Conservation (phyloP, 1,140 invertebrate genomes). For the Aphelenchoides fujianensis region DNA sequence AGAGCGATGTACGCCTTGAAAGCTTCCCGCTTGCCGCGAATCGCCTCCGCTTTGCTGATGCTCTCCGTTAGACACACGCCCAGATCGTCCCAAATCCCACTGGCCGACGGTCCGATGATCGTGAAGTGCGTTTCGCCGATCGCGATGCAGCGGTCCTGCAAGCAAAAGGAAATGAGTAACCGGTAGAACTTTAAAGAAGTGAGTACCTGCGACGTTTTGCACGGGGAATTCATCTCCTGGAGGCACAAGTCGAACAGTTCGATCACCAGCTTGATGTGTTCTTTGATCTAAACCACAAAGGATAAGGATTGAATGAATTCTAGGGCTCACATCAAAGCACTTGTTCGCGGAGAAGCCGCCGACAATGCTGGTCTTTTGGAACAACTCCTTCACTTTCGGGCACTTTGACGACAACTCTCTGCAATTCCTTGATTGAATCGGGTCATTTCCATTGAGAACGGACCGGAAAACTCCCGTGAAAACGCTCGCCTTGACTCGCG, state of each 20-base stretch:
- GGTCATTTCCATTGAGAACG: not conserved
- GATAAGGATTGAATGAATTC: not conserved
- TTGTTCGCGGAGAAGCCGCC: conserved; percentile 44
- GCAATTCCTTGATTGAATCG: conserved; percentile 19
- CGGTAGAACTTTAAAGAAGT: not conserved
- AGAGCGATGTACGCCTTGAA: conserved; percentile 46
- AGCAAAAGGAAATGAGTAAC: conserved; percentile 14
- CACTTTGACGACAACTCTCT: conserved; percentile 38
- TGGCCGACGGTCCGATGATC: conserved; percentile 32
- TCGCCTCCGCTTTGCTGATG: conserved; percentile 40
- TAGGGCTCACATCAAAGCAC: conserved; percentile 37
- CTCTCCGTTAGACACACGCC: conserved; percentile 44
- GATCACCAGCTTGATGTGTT: conserved; percentile 31
- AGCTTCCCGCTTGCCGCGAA: conserved; percentile 50
- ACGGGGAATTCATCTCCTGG: conserved; percentile 41
- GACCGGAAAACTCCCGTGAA: conserved; percentile 45
- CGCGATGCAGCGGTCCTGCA: conserved; percentile 34
- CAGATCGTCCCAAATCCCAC: conserved; percentile 40
- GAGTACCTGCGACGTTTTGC: conserved; percentile 28
- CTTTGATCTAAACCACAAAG: conserved; percentile 38
- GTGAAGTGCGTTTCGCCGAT: conserved; percentile 45
- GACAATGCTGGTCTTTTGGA: conserved; percentile 48
- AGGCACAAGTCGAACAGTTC: conserved; percentile 46
- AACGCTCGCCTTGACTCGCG: conserved; percentile 41
- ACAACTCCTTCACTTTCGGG: conserved; percentile 39